These are phyloP conservation scores for Tromatobia lineatoria DNA, from an alignment of 2,888 invertebrate species.

Conservation along the genomic window DNA sequence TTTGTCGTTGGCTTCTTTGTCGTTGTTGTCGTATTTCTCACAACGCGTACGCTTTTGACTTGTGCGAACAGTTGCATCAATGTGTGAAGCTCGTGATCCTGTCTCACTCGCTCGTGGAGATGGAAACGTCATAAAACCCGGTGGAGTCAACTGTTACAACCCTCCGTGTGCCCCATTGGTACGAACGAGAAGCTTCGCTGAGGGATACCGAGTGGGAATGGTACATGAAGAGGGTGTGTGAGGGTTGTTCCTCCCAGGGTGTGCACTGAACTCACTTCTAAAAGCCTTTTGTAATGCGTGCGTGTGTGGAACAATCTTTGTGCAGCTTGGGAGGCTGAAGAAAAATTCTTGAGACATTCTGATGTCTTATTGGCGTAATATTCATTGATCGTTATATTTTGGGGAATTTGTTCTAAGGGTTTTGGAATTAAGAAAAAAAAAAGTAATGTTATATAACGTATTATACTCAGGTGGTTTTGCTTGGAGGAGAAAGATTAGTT, in stretches of 20 bases:
- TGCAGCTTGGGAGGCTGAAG: neutral
- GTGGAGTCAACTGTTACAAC: slow-evolving; percentile 78
- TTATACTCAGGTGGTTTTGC: no score
- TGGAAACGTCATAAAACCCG: slow-evolving; percentile 78
- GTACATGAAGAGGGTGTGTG: slow-evolving; percentile 45
- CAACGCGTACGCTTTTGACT: slow-evolving; percentile 15
- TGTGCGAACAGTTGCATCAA: slow-evolving; percentile 5
- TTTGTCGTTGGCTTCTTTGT: slow-evolving; percentile 58
- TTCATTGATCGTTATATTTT: neutral
- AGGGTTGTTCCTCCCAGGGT: slow-evolving; percentile 53
- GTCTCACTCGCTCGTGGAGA: slow-evolving; percentile 76
- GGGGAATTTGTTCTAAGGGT: neutral
- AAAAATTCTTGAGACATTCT: neutral
- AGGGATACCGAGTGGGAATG: slow-evolving; percentile 64
- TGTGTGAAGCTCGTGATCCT: slow-evolving; percentile 59
- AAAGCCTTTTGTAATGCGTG: slow-evolving; percentile 42
- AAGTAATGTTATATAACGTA: no score
- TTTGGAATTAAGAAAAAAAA: neutral
- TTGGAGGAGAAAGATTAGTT: no score
- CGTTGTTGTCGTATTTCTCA: slow-evolving; percentile 39
- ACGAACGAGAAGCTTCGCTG: slow-evolving; percentile 52
- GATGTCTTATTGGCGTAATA: neutral
- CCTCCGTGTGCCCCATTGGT: slow-evolving; percentile 71
- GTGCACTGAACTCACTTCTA: slow-evolving; percentile 27
- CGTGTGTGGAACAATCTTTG: neutral